phyloP scores from a whole-genome alignment of 1,140 invertebrate genomes.

The Pantala flavescens region DNA sequence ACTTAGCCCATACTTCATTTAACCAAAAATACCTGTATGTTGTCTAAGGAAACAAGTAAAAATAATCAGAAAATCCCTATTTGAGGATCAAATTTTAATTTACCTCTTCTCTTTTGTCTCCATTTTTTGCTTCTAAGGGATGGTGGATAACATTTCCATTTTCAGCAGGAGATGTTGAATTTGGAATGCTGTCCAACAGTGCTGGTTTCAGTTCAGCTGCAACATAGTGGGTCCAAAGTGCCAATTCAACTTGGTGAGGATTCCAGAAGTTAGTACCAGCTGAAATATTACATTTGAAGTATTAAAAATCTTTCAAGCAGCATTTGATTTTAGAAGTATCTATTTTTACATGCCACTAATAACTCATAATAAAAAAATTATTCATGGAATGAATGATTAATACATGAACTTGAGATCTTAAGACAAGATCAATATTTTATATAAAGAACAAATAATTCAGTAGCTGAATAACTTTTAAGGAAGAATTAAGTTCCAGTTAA shows the following conservation, averaged over 20 bases:
- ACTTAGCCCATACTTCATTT: too few relatives aligned
- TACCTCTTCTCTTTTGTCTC: neutral
- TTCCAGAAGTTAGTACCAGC: conserved; percentile 53
- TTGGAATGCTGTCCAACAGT: conserved; percentile 64
- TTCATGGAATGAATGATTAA: neutral
- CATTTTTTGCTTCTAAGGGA: neutral
- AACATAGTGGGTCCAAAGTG: conserved; percentile 82
- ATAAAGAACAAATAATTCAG: too few relatives aligned
- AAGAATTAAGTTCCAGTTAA: too few relatives aligned
- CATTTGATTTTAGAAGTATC: neutral
- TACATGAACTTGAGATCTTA: too few relatives aligned
- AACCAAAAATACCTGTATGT: too few relatives aligned
- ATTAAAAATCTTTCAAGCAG: neutral
- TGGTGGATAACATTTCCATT: conserved; percentile 6
- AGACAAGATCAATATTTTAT: too few relatives aligned
- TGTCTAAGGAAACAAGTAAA: too few relatives aligned
- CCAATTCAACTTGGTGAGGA: conserved; percentile 77
- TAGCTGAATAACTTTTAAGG: too few relatives aligned
- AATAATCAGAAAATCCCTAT: too few relatives aligned
- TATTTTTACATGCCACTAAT: neutral
- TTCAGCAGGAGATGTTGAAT: conserved; percentile 21
- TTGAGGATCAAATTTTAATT: neutral
- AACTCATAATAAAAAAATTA: conserved; percentile 24
- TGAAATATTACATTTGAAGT: neutral
- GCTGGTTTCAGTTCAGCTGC: conserved; percentile 72